A percentile compares a stretch with the other conserved stretches of the same genome.
These are phyloP conservation scores for Alfaro cultratus DNA, from an alignment of 2,797 vertebrate genomes.

Conservation along the genomic window DNA sequence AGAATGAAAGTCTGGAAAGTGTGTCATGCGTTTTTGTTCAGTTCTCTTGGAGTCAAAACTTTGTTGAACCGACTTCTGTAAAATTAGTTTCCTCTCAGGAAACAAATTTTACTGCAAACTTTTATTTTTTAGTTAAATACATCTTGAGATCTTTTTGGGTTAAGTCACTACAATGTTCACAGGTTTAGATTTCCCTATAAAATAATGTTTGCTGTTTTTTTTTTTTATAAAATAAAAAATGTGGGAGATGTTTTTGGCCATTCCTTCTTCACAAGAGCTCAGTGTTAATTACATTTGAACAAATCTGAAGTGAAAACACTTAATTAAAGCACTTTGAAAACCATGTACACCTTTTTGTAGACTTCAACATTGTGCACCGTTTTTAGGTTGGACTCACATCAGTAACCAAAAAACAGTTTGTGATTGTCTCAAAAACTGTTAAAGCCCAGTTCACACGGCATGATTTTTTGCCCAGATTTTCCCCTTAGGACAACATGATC, in stretches of 20 bases:
- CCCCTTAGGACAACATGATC: no score
- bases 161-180: not conserved
- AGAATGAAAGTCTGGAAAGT: not conserved
- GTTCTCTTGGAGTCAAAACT: not conserved
- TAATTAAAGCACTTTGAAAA: not conserved
- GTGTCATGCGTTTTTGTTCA: not conserved
- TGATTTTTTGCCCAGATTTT: no score
- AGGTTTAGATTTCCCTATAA: not conserved
- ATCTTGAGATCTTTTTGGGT: not conserved
- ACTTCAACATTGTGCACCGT: not conserved
- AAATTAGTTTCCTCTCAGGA: not conserved
- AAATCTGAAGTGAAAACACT: not conserved
- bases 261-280: not conserved
- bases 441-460: no score
- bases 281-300: not conserved
- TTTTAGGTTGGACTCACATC: not conserved
- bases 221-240: no score
- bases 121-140: not conserved
- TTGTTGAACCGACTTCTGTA: not conserved
- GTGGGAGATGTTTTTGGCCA: not conserved
- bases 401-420: not conserved
- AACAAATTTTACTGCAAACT: not conserved
- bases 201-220: no score
- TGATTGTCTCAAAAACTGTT: not conserved
- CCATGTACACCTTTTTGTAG: not conserved